Evolutionary conservation across 2,113 vertebrate species (phyloP), one percentile per base, ranked within the genome.

Genomic region (Crotophaga sulcirostris): DNA sequence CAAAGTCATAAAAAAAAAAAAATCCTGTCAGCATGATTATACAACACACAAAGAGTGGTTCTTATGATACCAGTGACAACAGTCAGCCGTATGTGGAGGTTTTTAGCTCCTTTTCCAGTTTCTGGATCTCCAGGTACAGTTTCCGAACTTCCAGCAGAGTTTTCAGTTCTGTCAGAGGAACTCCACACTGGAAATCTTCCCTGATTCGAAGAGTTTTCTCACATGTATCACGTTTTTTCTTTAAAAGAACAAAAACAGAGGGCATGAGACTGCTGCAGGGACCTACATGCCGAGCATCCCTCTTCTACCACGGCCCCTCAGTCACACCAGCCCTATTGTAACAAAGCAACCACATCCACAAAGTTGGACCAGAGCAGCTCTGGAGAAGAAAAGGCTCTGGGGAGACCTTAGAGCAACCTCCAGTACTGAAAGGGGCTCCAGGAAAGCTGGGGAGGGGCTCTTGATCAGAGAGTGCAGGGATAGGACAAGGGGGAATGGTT

Each of bases 111-210:
- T 5, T 75, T 29, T 89, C 74, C 13, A 96, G 89, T 28, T 96
- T 96, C 77, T 91, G 69, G 67, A 96, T 56, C 69, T 97, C 74
- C 92, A 98, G 60, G 49, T 87, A 59, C 44, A 91, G 89, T 84
- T 98, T 98, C 81, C 56, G 82, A 11, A 90, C 8, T 67, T 98
- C 95, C 94, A 98, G 93, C n/a, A 51, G 82, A 38, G 63, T 73
- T 89, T 93, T 97, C 44, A 97, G 24, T 3, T 97, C 95, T 29
- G 73, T 20, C 93, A 97, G 51, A 11, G 76, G n/a, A 60, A 95
- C 3, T 20, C 81, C 84, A 26, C 95, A 97, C 38, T 33, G 60
- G 25, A 87, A 92, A 76, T 9, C 5, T 44, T 58, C 64, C 18
- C 7, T n/a, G 1, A 3, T 10, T 4, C 0, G 52, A 10, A 77